Conservation (phyloP, 2,888 invertebrate species). For the Nowickia ferox region DNA sequence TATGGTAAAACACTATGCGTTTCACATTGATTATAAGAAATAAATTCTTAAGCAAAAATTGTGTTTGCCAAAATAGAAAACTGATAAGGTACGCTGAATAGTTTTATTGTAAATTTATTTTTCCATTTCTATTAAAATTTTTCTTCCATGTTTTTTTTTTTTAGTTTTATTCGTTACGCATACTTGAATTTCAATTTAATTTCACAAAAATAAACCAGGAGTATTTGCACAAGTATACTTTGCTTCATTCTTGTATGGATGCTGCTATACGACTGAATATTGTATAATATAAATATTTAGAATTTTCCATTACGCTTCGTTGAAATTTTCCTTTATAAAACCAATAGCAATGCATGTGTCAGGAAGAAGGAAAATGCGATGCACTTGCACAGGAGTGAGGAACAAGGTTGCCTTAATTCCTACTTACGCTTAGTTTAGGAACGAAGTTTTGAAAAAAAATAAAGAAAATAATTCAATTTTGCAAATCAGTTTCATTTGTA, state of each 20-base stretch:
- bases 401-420: too few species aligned
- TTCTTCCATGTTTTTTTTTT: constrained; percentile 9
- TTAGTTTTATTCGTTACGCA: constrained; percentile 55
- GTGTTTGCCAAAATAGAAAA: too few species aligned
- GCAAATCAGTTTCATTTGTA: too few species aligned
- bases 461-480: too few species aligned
- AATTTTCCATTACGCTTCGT: constrained; percentile 10
- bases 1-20: neutral
- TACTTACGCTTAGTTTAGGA: too few species aligned
- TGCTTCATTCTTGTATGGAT: neutral
- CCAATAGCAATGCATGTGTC: neutral
- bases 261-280: constrained; percentile 16
- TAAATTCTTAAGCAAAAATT: neutral
- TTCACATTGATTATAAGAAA: constrained; percentile 4
- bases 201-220: constrained; percentile 48
- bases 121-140: neutral
- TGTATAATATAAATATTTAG: constrained; percentile 31
- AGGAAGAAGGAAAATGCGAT: neutral
- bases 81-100: neutral
- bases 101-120: constrained; percentile 3
- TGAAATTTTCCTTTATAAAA: neutral
- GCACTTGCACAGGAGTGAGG: neutral
- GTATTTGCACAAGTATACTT: constrained; percentile 48
- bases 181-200: constrained; percentile 64
- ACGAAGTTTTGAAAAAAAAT: too few species aligned